These are phyloP conservation scores for Actias luna DNA, from an alignment of 2,888 invertebrate genomes.

Conservation along the genomic window DNA sequence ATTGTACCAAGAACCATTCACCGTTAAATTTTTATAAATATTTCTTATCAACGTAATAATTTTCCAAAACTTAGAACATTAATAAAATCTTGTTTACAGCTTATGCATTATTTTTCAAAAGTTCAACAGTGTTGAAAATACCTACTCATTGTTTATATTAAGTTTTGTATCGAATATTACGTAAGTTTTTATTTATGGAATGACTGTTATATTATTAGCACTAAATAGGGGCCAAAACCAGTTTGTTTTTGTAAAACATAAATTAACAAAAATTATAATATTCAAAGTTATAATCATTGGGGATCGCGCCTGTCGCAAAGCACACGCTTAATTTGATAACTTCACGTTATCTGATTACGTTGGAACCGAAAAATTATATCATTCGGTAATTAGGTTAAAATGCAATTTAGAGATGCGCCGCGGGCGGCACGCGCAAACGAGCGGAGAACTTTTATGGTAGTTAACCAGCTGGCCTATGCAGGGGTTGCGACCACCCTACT, in stretches of 20 bases:
- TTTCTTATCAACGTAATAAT: too few species aligned
- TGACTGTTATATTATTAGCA: too few species aligned
- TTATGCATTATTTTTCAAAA: too few species aligned
- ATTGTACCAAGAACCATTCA: too few species aligned
- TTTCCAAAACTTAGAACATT: too few species aligned
- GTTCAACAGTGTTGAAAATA: too few species aligned
- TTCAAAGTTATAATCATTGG: neutral
- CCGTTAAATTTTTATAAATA: too few species aligned
- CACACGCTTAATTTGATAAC: constrained; percentile 73
- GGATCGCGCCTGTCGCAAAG: constrained; percentile 63
- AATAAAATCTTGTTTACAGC: too few species aligned
- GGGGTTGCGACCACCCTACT: constrained; percentile 15
- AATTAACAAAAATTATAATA: neutral
- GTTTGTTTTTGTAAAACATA: neutral
- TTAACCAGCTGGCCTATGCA: constrained; percentile 32
- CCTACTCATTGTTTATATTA: too few species aligned
- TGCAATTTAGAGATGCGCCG: constrained; percentile 78
- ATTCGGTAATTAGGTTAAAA: constrained; percentile 79
- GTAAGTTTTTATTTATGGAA: too few species aligned
- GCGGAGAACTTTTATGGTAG: constrained; percentile 51
- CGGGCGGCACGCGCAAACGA: constrained; percentile 62
- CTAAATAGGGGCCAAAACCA: too few species aligned
- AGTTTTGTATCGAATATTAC: too few species aligned
- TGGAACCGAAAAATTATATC: constrained; percentile 80
- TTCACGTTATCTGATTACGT: constrained; percentile 75